phyloP scores from a whole-genome alignment of 1,140 invertebrate genomes.

The Aricia agestis region DNA sequence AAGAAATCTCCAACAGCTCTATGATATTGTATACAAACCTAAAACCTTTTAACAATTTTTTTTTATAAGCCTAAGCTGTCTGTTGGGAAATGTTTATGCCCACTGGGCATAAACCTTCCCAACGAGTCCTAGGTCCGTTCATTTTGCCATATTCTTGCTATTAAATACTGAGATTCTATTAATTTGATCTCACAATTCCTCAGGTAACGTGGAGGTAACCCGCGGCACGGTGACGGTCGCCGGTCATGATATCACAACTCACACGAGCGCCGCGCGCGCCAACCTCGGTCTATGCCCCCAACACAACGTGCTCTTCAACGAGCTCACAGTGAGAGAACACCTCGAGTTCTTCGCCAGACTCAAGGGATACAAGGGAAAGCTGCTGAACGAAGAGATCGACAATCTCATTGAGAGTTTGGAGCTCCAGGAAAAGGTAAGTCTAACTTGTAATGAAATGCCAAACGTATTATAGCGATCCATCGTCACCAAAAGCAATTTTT shows the following conservation, averaged over 20 bases:
- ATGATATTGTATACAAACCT: no score
- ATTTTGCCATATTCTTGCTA: no score
- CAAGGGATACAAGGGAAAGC: constrained; percentile 80
- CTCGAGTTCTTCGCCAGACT: constrained; percentile 90
- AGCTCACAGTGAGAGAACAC: constrained; percentile 93
- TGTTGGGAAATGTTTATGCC: no score
- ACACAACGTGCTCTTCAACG: constrained; percentile 95
- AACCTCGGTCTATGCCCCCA: constrained; percentile 94
- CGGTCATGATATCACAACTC: constrained; percentile 80
- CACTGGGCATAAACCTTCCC: no score
- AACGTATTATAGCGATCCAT: not conserved
- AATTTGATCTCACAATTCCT: not conserved
- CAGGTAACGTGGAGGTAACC: constrained; percentile 73
- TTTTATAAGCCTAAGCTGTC: no score
- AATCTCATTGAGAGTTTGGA: constrained; percentile 55
- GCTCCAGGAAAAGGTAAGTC: constrained; percentile 56
- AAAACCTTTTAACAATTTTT: no score
- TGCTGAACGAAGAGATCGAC: constrained; percentile 74
- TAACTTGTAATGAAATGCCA: no score
- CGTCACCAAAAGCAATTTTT: no score
- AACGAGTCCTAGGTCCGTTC: no score
- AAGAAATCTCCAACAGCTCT: no score
- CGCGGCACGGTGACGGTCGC: constrained; percentile 83
- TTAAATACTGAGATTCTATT: no score
- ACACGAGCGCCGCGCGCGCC: constrained; percentile 76